Evolutionary conservation across 2,113 vertebrate species (phyloP), one percentile per base, ranked within the genome.

Genomic region (Odocoileus virginianus): DNA sequence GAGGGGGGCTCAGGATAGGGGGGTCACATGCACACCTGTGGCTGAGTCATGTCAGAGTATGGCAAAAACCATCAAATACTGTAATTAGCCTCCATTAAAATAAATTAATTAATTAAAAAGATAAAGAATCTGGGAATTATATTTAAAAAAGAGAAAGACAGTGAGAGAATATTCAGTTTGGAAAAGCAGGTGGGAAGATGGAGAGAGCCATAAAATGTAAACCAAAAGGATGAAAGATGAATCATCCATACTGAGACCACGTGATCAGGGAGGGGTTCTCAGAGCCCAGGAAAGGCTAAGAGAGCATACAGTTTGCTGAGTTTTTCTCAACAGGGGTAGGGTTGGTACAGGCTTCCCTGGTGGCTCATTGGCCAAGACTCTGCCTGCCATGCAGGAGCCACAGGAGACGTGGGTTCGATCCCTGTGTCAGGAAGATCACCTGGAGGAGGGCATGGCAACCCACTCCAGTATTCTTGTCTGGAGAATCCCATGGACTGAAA

Each of bases 181-280:
- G 83, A 71, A 97, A 88, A 97, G 15, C n/a, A 55, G n/a, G 13
- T 86, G 74, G 54, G 85, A 57, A 91, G 61, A 92, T 50, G 67
- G 61, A 76, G 36, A 67, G 16, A 33, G 45, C 15, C 87, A 86
- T 60, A 36, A 92, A 21, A 58, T 17, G 28, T 36, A 61, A 58
- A 91, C 43, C 45, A n/a, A 50, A 82, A 21, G 15, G 91, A 81
- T 43, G 36, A 16, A 36, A 52, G 78, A n/a, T 15, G 58, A 33
- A 17, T 1, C 14, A 15, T 30, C 50, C 78, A 33, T 15, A 2
- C 21, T 16, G 74, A 90, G 55, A 74, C 40, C 58, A 15, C 0
- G 2, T 14, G 60, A 27, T 10, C n/a, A 33, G 55, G 67, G 47
- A 23, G 19, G 57, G 23, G 28, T 50, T 8, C 55, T 21, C 3